phyloP scores from a whole-genome alignment of 1,140 invertebrate species.

The Zaprionus lachaisei region DNA sequence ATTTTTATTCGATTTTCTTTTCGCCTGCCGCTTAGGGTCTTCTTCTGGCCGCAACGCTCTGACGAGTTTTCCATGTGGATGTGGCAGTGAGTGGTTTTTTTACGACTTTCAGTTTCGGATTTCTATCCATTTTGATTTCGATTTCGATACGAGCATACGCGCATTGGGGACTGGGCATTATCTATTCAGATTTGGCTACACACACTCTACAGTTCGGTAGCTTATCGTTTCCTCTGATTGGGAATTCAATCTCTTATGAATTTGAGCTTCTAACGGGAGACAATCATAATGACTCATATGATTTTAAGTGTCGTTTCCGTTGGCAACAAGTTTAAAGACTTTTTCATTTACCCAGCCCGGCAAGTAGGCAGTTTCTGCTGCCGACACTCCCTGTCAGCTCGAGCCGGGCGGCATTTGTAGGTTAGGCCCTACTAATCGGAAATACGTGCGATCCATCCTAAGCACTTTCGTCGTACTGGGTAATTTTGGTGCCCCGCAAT shows the following conservation, averaged over 20 bases:
- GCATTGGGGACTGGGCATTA: background rate
- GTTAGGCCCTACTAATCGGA: constrained; percentile 68
- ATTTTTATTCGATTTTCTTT: constrained; percentile 78
- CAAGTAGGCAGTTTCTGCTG: background rate
- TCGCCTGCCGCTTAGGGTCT: constrained; percentile 42
- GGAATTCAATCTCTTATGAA: constrained; percentile 1
- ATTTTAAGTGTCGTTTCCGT: constrained; percentile 8
- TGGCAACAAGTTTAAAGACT: constrained; percentile 13
- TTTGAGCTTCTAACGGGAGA: background rate
- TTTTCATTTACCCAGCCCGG: constrained; percentile 38
- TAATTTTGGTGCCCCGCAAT: constrained; percentile 21
- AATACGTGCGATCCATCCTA: constrained; percentile 71
- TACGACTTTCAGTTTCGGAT: constrained; percentile 60
- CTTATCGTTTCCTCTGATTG: background rate
- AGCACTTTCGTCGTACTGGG: constrained; percentile 26
- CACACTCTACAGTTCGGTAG: background rate
- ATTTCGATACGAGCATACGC: constrained; percentile 10
- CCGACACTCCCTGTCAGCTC: background rate
- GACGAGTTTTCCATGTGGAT: constrained; percentile 71
- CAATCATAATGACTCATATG: constrained; percentile 7
- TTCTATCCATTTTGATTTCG: constrained; percentile 29
- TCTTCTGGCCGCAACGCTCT: constrained; percentile 62
- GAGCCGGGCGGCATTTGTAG: constrained; percentile 31
- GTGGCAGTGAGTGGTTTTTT: constrained; percentile 56
- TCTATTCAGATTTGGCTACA: constrained; percentile 2